phyloP scores from a whole-genome alignment of 35 echinoderm and acorn worm genomes.

The Apostichopus californicus region DNA sequence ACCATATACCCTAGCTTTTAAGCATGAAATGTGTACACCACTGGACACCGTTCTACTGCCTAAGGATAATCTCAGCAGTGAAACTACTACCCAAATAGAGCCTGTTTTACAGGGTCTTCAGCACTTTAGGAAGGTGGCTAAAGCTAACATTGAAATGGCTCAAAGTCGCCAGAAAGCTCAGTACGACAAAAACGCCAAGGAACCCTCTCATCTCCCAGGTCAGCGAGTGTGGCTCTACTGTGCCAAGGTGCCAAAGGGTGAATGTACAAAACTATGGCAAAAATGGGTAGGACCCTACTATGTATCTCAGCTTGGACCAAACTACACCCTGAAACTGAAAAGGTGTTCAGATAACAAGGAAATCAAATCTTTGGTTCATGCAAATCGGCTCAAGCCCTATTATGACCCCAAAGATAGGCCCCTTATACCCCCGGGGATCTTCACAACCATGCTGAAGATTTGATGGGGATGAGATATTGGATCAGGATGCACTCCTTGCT shows the following conservation, averaged over 20 bases:
- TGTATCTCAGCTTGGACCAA: conserved; percentile 20
- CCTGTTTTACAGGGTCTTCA: conserved; percentile 43
- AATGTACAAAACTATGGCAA: conserved; percentile 35
- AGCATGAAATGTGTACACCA: conserved; percentile 50
- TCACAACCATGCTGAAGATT: neutral
- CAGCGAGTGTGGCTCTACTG: conserved; percentile 51
- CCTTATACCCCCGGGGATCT: neutral
- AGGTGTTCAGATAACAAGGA: conserved; percentile 51
- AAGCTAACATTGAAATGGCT: conserved; percentile 17
- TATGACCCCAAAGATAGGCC: conserved; percentile 62
- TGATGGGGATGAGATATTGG: conserved; percentile 14
- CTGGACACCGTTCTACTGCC: conserved; percentile 58
- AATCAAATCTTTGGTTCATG: conserved; percentile 48
- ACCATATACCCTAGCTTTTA: conserved; percentile 59
- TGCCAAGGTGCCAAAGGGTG: conserved; percentile 35
- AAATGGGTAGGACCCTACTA: conserved; percentile 19
- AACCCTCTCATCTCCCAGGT: conserved; percentile 29
- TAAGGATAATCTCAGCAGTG: neutral
- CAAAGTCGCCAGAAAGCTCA: neutral
- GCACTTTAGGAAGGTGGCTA: conserved; percentile 26
- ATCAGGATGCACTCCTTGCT: neutral
- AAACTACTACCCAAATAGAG: neutral
- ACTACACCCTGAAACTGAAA: neutral
- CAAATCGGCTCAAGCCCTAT: conserved; percentile 57
- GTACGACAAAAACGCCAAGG: conserved; percentile 20